These are phyloP conservation scores for Diceros bicornis DNA, from an alignment of 2,797 vertebrate genomes.

Conservation along the genomic window DNA sequence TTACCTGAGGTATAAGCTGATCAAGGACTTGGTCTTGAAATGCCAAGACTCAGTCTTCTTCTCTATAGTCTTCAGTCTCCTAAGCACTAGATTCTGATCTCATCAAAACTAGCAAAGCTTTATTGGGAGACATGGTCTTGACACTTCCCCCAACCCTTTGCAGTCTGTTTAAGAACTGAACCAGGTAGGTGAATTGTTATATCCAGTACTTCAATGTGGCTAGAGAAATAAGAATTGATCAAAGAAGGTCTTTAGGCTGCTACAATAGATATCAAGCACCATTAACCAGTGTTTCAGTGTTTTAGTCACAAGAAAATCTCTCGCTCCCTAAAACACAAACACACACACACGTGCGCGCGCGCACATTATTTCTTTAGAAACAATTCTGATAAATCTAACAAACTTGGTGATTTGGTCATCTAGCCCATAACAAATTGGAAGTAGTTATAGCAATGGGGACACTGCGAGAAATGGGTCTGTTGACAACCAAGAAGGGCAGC, in stretches of 20 bases:
- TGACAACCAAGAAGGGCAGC: not conserved
- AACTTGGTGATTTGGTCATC: not conserved
- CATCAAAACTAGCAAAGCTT: not conserved
- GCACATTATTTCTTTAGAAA: not conserved
- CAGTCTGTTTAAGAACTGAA: not conserved
- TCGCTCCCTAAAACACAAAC: not conserved
- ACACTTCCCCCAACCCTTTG: not conserved
- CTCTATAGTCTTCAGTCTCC: not conserved
- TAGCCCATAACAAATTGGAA: not conserved
- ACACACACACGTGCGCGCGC: not conserved
- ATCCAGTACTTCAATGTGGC: not conserved
- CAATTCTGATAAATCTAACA: not conserved
- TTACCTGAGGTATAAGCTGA: not conserved
- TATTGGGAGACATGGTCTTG: not conserved
- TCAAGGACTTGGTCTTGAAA: not conserved
- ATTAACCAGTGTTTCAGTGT: not conserved
- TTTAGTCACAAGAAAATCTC: slow-evolving; percentile 3
- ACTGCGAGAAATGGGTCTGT: not conserved
- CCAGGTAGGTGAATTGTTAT: not conserved
- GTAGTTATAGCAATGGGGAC: not conserved
- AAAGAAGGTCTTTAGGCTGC: not conserved
- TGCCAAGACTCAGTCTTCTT: not conserved
- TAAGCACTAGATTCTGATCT: not conserved
- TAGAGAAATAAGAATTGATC: not conserved
- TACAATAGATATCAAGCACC: not conserved